Evolutionary conservation across 53 echinoderm and acorn worm genomes (phyloP).

Genomic region (Mesocentrotus franciscanus): DNA sequence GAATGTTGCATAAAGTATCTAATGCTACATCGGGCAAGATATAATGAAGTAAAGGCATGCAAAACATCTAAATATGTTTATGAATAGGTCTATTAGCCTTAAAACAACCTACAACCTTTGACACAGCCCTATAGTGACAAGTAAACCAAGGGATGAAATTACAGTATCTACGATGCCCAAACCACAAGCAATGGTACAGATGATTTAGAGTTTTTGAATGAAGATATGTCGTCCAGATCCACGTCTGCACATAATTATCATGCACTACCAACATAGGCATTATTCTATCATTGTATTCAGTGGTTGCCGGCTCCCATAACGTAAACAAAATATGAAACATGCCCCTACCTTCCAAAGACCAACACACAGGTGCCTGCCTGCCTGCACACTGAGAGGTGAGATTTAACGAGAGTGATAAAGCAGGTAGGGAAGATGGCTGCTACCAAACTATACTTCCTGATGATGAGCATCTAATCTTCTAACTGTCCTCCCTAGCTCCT

Average conservation of each 20-base stretch:
- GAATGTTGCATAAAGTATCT: not conserved
- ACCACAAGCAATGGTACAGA: not conserved
- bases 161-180: not conserved
- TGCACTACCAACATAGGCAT: not conserved
- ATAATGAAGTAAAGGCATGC: not conserved
- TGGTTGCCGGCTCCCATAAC: not conserved
- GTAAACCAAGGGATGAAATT: not conserved
- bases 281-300: not conserved
- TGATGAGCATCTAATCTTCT: conserved; percentile 37
- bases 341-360: not conserved
- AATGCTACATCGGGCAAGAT: not conserved
- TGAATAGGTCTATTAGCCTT: not conserved
- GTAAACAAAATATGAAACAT: conserved; percentile 18
- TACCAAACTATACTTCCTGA: not conserved
- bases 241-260: not conserved
- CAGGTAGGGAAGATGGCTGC: conserved; percentile 47
- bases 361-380: conserved; percentile 26
- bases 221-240: not conserved
- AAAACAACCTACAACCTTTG: not conserved
- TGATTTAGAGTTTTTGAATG: not conserved
- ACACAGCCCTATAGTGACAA: not conserved
- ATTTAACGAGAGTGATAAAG: conserved; percentile 29
- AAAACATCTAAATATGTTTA: not conserved
- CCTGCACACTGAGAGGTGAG: not conserved
- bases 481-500: not conserved